These are phyloP conservation scores for Sarcophaga peregrina DNA, from an alignment of 1,140 invertebrate species.

Conservation along the genomic window DNA sequence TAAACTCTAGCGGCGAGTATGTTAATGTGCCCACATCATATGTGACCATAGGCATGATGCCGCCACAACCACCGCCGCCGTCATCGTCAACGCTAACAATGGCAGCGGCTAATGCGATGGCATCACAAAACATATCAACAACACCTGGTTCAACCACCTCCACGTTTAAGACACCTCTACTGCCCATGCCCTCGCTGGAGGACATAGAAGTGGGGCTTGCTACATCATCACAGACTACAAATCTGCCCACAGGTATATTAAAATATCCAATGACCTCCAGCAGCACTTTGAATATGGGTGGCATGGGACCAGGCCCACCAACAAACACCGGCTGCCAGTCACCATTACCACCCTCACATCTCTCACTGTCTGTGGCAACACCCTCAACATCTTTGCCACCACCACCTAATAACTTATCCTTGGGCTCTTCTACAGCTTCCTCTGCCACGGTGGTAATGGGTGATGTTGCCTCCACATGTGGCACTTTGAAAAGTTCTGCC, in stretches of 20 bases:
- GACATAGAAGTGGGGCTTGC: conserved; percentile 55
- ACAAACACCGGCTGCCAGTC: conserved; percentile 38
- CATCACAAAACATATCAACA: conserved; percentile 39
- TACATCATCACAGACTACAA: conserved; percentile 45
- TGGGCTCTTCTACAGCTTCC: conserved; percentile 18
- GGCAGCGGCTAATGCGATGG: background rate
- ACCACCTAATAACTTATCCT: conserved; percentile 36
- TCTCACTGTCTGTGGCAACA: conserved; percentile 43
- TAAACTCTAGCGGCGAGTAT: conserved; percentile 34
- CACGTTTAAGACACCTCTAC: conserved; percentile 57
- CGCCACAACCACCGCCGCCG: conserved; percentile 32
- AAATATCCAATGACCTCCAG: conserved; percentile 41
- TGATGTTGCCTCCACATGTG: conserved; percentile 28
- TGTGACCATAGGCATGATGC: conserved; percentile 29
- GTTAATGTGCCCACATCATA: conserved; percentile 39
- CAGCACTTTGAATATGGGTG: conserved; percentile 31
- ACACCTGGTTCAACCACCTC: conserved; percentile 48
- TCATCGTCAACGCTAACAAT: background rate
- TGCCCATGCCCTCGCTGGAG: conserved; percentile 59
- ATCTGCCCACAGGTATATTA: conserved; percentile 44
- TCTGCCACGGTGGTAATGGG: background rate
- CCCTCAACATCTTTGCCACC: conserved; percentile 40
- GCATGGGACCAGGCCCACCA: conserved; percentile 44
- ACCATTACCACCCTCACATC: conserved; percentile 45
- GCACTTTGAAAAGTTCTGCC: conserved; percentile 31